Conservation (phyloP, 2,797 vertebrate genomes). For the Pangasius macronema region DNA sequence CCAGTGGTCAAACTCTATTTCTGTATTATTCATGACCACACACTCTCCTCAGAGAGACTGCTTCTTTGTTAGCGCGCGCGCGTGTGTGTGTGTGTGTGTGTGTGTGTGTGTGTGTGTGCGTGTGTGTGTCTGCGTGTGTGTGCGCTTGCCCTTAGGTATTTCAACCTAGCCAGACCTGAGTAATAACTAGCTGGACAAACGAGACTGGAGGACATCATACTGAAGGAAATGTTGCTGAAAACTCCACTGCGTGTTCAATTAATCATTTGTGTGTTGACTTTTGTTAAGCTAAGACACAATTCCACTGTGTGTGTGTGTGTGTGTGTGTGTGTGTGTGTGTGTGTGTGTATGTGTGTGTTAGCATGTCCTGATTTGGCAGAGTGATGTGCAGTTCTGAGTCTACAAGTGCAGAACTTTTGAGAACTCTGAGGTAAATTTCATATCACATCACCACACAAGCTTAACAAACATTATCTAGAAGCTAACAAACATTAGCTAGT, state of each 20-base stretch:
- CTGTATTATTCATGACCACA: constrained; percentile 71
- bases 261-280: constrained; percentile 27
- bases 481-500: neutral
- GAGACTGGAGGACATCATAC: constrained; percentile 23
- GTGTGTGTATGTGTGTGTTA: neutral
- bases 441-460: neutral
- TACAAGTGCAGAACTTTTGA: neutral
- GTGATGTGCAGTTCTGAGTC: neutral
- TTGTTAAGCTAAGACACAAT: constrained; percentile 4
- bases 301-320: neutral
- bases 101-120: constrained; percentile 16
- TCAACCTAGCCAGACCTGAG: constrained; percentile 24
- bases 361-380: neutral
- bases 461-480: neutral
- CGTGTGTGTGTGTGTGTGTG: constrained; percentile 48
- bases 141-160: constrained; percentile 34
- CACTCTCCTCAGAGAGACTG: constrained; percentile 60
- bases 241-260: constrained; percentile 19
- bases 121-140: constrained; percentile 46
- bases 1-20: constrained; percentile 71
- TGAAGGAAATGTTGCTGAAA: constrained; percentile 18
- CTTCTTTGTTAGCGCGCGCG: constrained; percentile 10
- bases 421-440: constrained; percentile 4
- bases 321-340: neutral
- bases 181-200: constrained; percentile 26